A percentile compares a stretch with the other conserved stretches of the same genome.
These are phyloP conservation scores for Haplochromis burtoni DNA, from an alignment of 2,113 vertebrate genomes.

Conservation along the genomic window DNA sequence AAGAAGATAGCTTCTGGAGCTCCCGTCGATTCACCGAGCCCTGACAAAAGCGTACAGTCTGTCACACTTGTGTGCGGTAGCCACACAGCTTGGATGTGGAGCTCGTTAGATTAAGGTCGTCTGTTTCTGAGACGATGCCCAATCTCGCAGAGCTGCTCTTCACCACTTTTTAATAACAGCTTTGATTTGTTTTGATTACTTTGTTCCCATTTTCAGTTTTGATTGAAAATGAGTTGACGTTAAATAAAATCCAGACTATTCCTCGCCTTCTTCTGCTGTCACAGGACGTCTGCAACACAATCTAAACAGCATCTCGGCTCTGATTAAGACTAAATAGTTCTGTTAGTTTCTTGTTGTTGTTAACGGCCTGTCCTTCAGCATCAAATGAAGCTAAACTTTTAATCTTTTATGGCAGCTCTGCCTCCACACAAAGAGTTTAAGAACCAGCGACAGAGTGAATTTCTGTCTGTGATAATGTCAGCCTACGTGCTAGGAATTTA, in stretches of 20 bases:
- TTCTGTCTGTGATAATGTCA: neutral
- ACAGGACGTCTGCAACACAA: neutral
- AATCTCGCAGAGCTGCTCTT: neutral
- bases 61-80: neutral
- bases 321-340: neutral
- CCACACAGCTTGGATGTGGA: neutral
- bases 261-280: too few relatives aligned
- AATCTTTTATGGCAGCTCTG: neutral
- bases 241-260: neutral
- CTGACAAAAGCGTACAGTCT: neutral
- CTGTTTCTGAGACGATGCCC: neutral
- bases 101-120: neutral
- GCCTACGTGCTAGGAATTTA: neutral
- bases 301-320: neutral
- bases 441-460: neutral
- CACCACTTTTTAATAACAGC: neutral
- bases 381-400: neutral
- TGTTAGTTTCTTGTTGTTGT: neutral
- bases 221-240: neutral
- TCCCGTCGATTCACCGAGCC: neutral
- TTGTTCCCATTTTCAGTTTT: neutral
- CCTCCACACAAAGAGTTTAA: neutral
- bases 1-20: neutral
- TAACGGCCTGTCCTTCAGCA: neutral
- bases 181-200: neutral